Base-by-base conservation (phyloP, 2,888 invertebrate genomes). In the Eupithecia tripunctaria region DNA sequence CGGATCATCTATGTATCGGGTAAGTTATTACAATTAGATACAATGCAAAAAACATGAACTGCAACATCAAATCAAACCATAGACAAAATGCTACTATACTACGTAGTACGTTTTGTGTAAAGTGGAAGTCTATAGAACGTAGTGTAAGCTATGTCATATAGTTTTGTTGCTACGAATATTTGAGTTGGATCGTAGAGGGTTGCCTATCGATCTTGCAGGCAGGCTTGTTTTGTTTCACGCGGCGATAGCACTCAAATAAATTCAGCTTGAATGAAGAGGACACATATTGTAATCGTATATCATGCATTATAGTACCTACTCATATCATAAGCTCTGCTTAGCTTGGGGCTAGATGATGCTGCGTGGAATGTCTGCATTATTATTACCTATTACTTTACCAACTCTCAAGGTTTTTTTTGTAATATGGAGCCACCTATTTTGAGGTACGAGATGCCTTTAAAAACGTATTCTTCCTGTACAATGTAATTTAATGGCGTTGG, bases 141-240 rank as follows among this genome's bases (percentile, higher is more conserved):
- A 63, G n/a, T 36, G 12, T 70, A 59, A 59, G 27, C 66, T 47
- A 27, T 64, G 21, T 64, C 56, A 67, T 69, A 72, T 72, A 67
- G 74, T 76, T 73, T 74, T 74, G 77, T 76, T 74, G 71, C 64
- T 63, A 71, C 67, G 70, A 76, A 75, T 79, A 76, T 79, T 76
- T 73, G 75, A 71, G 69, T 76, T 71, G 65, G 64, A 66, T 70
- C 69, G 74, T 68, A 63, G 70, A 75, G 73, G 75, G 72, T 76
- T 66, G 63, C 43, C 15, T 79, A 79, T 79, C 76, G 79, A 79
- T 79, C 75, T 71, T 47, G 47, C 66, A 76, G 70, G 60, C 71
- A 71, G 72, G 68, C 75, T 77, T 75, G 75, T 75, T 78, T 76
- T 79, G 77, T 75, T 76, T 78, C 73, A 72, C 69, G 70, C 68